These are phyloP conservation scores for Hucho hucho DNA, from an alignment of 2,113 vertebrate genomes.

Conservation along the genomic window DNA sequence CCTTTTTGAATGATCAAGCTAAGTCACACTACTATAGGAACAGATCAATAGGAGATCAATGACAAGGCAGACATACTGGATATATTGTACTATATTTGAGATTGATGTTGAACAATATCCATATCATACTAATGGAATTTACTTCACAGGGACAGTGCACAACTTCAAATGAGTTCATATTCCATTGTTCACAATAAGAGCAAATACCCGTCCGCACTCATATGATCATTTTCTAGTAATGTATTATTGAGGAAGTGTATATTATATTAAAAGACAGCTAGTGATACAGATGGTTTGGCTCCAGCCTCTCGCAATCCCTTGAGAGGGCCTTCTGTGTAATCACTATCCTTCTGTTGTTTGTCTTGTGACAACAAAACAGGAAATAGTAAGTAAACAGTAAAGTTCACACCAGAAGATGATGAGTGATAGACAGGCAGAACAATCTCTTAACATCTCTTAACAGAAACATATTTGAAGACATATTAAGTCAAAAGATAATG, in stretches of 20 bases:
- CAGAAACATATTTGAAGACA: too few species aligned
- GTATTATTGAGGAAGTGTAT: not conserved
- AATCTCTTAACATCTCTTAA: too few species aligned
- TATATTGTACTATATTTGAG: slow-evolving; percentile 6
- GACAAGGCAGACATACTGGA: not conserved
- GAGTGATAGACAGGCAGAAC: too few species aligned
- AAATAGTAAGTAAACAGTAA: slow-evolving; percentile 47
- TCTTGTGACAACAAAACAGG: slow-evolving; percentile 37
- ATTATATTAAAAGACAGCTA: slow-evolving; percentile 20
- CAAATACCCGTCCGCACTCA: too few species aligned
- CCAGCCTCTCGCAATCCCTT: slow-evolving; percentile 23
- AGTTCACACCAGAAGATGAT: not conserved
- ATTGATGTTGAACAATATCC: slow-evolving; percentile 11
- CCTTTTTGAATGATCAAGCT: slow-evolving; percentile 48
- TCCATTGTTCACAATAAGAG: too few species aligned
- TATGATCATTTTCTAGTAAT: too few species aligned
- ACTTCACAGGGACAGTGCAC: not conserved
- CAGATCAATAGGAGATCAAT: not conserved
- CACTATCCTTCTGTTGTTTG: slow-evolving; percentile 35
- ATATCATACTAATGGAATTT: slow-evolving; percentile 29
- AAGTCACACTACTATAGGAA: slow-evolving; percentile 11
- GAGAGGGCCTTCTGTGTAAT: slow-evolving; percentile 33
- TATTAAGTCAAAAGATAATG: not conserved
- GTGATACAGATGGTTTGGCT: slow-evolving; percentile 26
- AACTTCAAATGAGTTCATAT: too few species aligned